Evolutionary conservation across 1,140 invertebrate genomes (phyloP).

Genomic region (Conus ventricosus): DNA sequence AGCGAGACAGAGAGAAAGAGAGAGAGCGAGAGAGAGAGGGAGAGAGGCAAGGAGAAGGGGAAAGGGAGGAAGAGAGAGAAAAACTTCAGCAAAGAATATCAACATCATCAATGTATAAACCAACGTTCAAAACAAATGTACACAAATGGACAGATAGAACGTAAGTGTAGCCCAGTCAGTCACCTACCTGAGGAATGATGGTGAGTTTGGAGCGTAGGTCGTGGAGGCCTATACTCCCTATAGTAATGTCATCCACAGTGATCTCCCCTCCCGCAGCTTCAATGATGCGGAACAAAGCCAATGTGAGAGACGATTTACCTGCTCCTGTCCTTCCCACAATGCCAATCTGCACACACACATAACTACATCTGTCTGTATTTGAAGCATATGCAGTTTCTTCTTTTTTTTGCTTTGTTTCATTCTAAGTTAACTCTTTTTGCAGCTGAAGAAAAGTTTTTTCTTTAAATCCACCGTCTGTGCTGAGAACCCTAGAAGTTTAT

Average conservation of each 20-base stretch:
- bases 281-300: constrained; percentile 78
- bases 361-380: neutral
- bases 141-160: neutral
- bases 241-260: constrained; percentile 91
- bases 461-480: too few relatives aligned
- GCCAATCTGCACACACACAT: constrained; percentile 71
- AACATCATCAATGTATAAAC: neutral
- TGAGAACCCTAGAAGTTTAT: too few relatives aligned
- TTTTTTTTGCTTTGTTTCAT: too few relatives aligned
- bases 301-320: constrained; percentile 78
- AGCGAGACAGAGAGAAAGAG: too few relatives aligned
- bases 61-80: too few relatives aligned
- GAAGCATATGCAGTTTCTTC: too few relatives aligned
- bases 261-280: constrained; percentile 86
- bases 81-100: too few relatives aligned
- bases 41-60: too few relatives aligned
- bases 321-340: constrained; percentile 79
- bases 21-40: too few relatives aligned
- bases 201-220: constrained; percentile 89
- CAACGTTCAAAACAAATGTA: neutral
- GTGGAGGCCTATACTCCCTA: constrained; percentile 90
- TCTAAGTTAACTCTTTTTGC: too few relatives aligned
- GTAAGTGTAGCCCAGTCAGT: too few relatives aligned
- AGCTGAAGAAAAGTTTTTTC: too few relatives aligned
- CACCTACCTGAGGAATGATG: constrained; percentile 88